phyloP scores from a whole-genome alignment of 2,797 vertebrate genomes.

The Periparus ater region DNA sequence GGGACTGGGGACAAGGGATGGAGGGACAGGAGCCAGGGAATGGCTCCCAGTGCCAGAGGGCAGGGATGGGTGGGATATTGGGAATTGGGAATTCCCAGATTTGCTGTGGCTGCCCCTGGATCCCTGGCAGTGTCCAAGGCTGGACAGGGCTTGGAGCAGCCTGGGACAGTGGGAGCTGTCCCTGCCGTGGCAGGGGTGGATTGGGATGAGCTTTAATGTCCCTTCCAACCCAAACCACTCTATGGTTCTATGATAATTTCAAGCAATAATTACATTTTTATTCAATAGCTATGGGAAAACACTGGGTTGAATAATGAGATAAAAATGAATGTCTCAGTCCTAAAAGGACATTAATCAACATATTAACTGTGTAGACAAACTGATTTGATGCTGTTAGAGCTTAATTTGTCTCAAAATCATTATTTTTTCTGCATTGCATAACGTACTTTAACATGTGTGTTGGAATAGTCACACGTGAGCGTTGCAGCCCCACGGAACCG shows the following conservation, averaged over 20 bases:
- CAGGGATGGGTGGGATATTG: fast-evolving
- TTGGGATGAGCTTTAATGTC: background rate
- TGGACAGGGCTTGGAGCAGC: background rate
- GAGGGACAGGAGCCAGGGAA: background rate
- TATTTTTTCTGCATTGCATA: slow-evolving; percentile 77
- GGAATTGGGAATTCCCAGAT: background rate
- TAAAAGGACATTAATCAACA: slow-evolving; percentile 84
- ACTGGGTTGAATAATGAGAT: slow-evolving; percentile 77
- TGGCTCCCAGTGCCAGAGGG: background rate
- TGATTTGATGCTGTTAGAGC: slow-evolving; percentile 76
- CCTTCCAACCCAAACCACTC: background rate
- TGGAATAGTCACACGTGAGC: slow-evolving; percentile 49
- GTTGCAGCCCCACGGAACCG: background rate
- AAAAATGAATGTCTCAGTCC: slow-evolving; percentile 76
- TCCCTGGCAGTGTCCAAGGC: fast-evolving
- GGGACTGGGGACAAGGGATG: background rate
- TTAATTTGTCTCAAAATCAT: slow-evolving; percentile 82
- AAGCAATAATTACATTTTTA: slow-evolving; percentile 80
- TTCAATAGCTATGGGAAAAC: slow-evolving; percentile 78
- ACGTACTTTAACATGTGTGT: slow-evolving; percentile 63
- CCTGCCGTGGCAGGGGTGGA: background rate
- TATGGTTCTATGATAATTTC: slow-evolving; percentile 32
- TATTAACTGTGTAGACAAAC: slow-evolving; percentile 80
- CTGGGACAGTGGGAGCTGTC: background rate
- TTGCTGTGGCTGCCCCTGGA: background rate